phyloP scores from a whole-genome alignment of 2,888 invertebrate species.

The Platycheirus rosarum region DNA sequence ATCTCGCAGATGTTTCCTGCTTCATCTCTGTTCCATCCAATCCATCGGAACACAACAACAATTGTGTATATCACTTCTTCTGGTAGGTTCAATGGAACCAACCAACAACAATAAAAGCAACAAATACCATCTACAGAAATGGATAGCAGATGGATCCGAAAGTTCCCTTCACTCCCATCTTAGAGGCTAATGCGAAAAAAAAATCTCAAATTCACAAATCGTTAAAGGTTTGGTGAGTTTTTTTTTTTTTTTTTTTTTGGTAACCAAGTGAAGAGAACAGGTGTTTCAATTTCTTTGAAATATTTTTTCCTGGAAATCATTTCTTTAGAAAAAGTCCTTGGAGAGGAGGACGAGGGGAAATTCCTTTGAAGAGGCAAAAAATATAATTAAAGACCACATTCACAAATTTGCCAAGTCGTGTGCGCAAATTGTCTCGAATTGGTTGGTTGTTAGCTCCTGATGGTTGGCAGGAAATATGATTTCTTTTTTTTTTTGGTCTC shows the following conservation, averaged over 20 bases:
- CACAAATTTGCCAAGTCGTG: conserved; percentile 46
- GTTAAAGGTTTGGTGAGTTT: conserved; percentile 24
- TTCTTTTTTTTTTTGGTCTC: too few relatives aligned
- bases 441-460: too few relatives aligned
- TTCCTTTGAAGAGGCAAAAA: conserved; percentile 8
- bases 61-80: conserved; percentile 37
- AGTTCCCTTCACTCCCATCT: conserved; percentile 25
- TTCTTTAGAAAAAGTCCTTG: neutral
- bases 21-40: conserved; percentile 6
- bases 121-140: conserved; percentile 3
- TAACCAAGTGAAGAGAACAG: conserved; percentile 20
- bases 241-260: conserved; percentile 11
- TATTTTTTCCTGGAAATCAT: conserved; percentile 36
- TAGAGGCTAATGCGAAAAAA: neutral
- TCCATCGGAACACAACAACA: neutral
- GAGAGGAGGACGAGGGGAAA: neutral
- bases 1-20: conserved; percentile 52
- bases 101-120: conserved; percentile 40
- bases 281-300: conserved; percentile 21
- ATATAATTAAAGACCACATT: conserved; percentile 49
- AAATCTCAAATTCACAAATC: conserved; percentile 28
- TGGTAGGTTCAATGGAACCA: conserved; percentile 42
- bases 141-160: conserved; percentile 46
- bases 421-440: conserved; percentile 32
- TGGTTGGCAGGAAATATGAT: too few relatives aligned